Conservation (phyloP, 2,888 invertebrate species). For the Branchellion lobata region DNA sequence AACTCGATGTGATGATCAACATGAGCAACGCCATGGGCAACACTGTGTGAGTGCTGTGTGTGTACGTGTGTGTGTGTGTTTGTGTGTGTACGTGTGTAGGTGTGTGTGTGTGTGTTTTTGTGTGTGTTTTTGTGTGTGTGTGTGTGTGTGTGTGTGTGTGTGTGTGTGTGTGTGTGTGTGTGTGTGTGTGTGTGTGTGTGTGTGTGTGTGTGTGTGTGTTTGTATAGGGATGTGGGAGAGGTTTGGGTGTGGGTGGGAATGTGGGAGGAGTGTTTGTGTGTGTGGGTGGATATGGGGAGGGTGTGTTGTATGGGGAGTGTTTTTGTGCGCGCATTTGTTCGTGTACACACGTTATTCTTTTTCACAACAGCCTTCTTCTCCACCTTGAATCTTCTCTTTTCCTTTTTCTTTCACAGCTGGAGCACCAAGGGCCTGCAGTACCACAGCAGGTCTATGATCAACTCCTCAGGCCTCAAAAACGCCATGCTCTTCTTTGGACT, state of each 20-base stretch:
- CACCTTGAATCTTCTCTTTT: background rate
- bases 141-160: background rate
- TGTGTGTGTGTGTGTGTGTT: background rate
- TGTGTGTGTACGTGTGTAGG: background rate
- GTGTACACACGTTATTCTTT: background rate
- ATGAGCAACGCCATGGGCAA: conserved; percentile 99
- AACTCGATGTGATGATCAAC: conserved; percentile 94
- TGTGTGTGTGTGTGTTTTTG: background rate
- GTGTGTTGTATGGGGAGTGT: too few relatives aligned
- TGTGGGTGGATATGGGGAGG: background rate
- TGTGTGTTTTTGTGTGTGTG: background rate
- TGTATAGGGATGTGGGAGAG: background rate
- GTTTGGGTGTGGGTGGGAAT: background rate
- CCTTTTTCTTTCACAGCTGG: too few relatives aligned
- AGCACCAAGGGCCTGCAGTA: conserved; percentile 86
- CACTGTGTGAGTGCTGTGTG: conserved; percentile 71
- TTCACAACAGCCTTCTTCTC: background rate
- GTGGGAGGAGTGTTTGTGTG: background rate
- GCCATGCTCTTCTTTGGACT: conserved; percentile 84
- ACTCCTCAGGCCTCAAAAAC: conserved; percentile 89
- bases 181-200: too few relatives aligned
- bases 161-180: too few relatives aligned
- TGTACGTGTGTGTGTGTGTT: background rate
- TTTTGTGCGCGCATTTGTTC: background rate
- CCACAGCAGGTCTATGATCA: conserved; percentile 86